Percentiles rank a stretch among this genome's conserved stretches.
Conservation (phyloP, 92 coral and sea anemone genomes). For the Phenganax subtilis region DNA sequence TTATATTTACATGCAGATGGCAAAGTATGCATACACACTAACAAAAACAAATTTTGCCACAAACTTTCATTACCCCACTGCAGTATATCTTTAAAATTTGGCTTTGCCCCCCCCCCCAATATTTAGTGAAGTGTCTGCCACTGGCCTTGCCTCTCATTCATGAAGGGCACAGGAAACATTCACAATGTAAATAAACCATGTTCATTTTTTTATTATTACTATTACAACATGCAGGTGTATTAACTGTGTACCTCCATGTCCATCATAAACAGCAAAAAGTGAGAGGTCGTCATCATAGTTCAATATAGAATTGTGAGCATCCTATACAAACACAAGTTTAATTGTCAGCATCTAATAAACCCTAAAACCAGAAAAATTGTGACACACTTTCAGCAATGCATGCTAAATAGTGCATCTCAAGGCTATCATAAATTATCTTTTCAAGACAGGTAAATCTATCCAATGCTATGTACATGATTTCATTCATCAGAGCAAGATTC, state of each 20-base stretch:
- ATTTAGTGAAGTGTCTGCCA: too few species aligned
- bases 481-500: too few species aligned
- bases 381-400: background rate
- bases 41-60: too few species aligned
- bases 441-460: too few species aligned
- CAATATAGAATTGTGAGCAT: constrained; percentile 83
- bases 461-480: too few species aligned
- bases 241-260: constrained; percentile 76
- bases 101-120: too few species aligned
- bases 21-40: too few species aligned
- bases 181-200: background rate
- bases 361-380: background rate
- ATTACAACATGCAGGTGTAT: background rate
- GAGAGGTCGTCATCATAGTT: constrained; percentile 73
- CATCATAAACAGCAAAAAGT: constrained; percentile 96
- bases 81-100: too few species aligned
- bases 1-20: too few species aligned
- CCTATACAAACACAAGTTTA: constrained; percentile 48
- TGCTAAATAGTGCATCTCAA: too few species aligned
- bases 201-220: background rate
- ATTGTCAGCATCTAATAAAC: background rate
- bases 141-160: background rate
- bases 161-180: background rate
- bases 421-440: too few species aligned
- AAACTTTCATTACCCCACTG: too few species aligned